Evolutionary conservation across 2,113 vertebrate genomes (phyloP), one percentile per base, ranked within the genome.

Genomic region (Caranx ignobilis): DNA sequence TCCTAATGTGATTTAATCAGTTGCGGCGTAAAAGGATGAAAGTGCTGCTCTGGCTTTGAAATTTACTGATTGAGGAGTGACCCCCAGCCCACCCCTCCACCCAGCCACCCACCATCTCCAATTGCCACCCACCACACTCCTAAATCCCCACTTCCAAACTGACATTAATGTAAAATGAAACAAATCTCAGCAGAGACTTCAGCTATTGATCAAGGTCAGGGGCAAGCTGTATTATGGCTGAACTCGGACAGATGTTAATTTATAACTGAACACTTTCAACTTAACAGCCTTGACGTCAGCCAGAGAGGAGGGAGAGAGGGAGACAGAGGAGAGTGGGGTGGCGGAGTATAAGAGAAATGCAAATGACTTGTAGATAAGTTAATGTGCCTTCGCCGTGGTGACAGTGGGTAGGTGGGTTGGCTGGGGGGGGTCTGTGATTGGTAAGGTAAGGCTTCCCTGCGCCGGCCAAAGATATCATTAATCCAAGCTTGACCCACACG

Each of bases 361-460:
- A 91, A 92, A 93, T 91, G n/a, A 76, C 59, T 72, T 47, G 68
- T 52, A 34, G 85, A 91, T 88, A 90, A 89, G 79, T 90, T 86
- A 82, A 88, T 88, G 76, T 89, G 78, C 71, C 75, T 88, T 64
- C 79, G 83, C 79, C 5, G 67, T 75, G 82, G 79, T 71, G 45
- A 77, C 26, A 26, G 26, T 26, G 26, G 26, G 26, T 26, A 26
- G 26, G 26, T 26, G 26, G 26, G 26, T 1, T 26, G 26, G 26
- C 26, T 26, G 26, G 26, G 26, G 26, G 72, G 75, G 62, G 81
- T 81, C 72, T 74, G 41, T 81, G 88, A 90, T 82, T 45, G 65
- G 82, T 63, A 87, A 87, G 75, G 65, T 87, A 69, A 84, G 72
- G 55, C 59, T 90, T 87, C 71, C 67, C 82, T 67, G 60, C 79